These are phyloP conservation scores for Pomacea maculata DNA, from an alignment of 1,140 invertebrate genomes.

Conservation along the genomic window DNA sequence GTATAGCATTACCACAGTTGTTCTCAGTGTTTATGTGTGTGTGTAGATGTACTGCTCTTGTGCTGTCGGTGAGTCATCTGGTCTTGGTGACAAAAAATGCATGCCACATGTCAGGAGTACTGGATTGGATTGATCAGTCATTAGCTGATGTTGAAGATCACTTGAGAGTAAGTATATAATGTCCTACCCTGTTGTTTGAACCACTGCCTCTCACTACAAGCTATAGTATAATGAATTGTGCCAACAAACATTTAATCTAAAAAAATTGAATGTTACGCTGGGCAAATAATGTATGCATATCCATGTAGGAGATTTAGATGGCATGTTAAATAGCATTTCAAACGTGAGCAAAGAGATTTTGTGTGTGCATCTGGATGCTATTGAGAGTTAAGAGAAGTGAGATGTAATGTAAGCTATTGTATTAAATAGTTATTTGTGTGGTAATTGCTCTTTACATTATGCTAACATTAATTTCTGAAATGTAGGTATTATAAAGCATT, in stretches of 20 bases:
- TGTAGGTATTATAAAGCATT: no score
- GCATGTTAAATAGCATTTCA: no score
- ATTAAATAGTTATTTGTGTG: no score
- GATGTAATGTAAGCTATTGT: no score
- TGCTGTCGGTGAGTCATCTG: slow-evolving; percentile 77
- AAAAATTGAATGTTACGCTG: neutral
- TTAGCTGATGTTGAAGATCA: slow-evolving; percentile 77
- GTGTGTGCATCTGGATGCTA: no score
- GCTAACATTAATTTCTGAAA: no score
- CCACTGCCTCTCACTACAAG: neutral
- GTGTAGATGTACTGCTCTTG: slow-evolving; percentile 72
- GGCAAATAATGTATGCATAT: neutral
- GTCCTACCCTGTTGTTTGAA: no score
- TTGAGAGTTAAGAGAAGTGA: no score
- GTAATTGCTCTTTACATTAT: no score
- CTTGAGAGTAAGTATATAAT: slow-evolving; percentile 66
- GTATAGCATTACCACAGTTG: neutral
- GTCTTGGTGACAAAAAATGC: slow-evolving; percentile 68
- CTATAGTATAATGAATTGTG: neutral
- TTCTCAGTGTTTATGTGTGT: slow-evolving; percentile 13
- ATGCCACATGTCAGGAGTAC: slow-evolving; percentile 57
- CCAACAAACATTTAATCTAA: neutral
- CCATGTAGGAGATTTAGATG: neutral
- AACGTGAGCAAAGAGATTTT: no score
- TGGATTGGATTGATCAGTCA: slow-evolving; percentile 75